Base-by-base conservation (phyloP, 2,113 vertebrate genomes). In the Oophaga pumilio region DNA sequence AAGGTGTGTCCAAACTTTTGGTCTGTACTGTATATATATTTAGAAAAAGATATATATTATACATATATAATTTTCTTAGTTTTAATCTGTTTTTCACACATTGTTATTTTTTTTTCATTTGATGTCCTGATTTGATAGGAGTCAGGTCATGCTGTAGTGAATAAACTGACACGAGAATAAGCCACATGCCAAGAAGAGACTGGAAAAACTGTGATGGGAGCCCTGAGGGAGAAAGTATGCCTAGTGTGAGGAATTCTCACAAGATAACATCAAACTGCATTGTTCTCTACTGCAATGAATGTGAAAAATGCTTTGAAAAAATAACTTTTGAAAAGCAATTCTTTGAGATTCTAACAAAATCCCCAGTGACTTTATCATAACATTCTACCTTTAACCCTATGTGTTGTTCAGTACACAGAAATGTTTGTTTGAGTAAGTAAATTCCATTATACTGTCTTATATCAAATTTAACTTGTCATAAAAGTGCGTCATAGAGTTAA, bases 201-300 rank as follows among this genome's bases (percentile, higher is more conserved):
- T 79, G 77, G 10, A 56, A 28, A 26, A 79, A 22, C 73, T 85
- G 57, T 64, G 84, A 85, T 64, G 43, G 73, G 59, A 78, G 73
- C 73, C 85, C 73, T 50, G 43, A 64, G 73, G 85, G 71, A 76
- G 73, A 62, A 77, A 86, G 24, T 64, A 78, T 86, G 85, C n/a
- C 57, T 77, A 78, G 59, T 77, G 85, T 86, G 84, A 62, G 62
- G 43, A 77, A 85, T 77, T 85, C 84, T 77, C 84, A 52, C 84
- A 59, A 77, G 84, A 78, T 68, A 86, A 50, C 74, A 86, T 86
- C 73, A 86, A 86, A 78, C 85, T 78, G 60, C 20, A 86, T 86
- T 86, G 74, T 66, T 43, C 49, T 8, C 20, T 49, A 20, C 74
- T 28, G 74, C 57, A 66, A 52, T 22, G 57, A 52, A 78, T 86